Conservation (phyloP, 2,797 vertebrate genomes). For the Myotis findleyi region DNA sequence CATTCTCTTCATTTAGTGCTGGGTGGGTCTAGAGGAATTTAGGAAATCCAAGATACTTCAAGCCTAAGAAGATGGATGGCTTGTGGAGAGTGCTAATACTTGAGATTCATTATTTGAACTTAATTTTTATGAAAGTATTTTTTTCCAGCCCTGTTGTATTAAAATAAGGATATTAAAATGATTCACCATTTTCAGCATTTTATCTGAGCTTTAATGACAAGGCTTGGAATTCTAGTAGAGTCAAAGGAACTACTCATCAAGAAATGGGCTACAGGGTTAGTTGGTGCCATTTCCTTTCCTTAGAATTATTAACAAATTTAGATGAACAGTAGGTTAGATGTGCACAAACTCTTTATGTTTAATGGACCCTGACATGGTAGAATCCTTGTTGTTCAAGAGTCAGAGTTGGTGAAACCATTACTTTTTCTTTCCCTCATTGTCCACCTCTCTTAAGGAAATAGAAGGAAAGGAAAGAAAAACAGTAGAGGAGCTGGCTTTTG, state of each 20-base stretch:
- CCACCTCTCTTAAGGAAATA: neutral
- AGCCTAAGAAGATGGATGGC: neutral
- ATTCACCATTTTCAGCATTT: conserved; percentile 31
- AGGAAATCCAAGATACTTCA: neutral
- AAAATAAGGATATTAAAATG: neutral
- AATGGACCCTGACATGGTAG: neutral
- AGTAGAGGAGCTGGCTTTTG: neutral
- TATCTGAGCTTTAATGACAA: neutral
- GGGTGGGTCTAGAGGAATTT: neutral
- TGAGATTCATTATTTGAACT: neutral
- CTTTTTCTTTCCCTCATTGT: neutral
- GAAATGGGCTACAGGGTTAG: neutral
- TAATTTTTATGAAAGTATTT: conserved; percentile 6
- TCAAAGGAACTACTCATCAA: neutral
- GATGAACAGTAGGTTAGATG: neutral
- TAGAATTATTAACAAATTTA: conserved; percentile 33
- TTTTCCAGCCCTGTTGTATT: neutral
- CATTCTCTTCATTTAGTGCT: neutral
- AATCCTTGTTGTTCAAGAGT: neutral
- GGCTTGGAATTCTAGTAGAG: conserved; percentile 24
- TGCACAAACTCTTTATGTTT: neutral
- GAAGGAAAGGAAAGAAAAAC: neutral
- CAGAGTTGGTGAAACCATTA: conserved; percentile 6
- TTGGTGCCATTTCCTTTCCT: neutral
- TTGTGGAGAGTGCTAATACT: neutral